These are phyloP conservation scores for Lamellibrachia satsuma DNA, from an alignment of 2,888 invertebrate species.

Conservation along the genomic window DNA sequence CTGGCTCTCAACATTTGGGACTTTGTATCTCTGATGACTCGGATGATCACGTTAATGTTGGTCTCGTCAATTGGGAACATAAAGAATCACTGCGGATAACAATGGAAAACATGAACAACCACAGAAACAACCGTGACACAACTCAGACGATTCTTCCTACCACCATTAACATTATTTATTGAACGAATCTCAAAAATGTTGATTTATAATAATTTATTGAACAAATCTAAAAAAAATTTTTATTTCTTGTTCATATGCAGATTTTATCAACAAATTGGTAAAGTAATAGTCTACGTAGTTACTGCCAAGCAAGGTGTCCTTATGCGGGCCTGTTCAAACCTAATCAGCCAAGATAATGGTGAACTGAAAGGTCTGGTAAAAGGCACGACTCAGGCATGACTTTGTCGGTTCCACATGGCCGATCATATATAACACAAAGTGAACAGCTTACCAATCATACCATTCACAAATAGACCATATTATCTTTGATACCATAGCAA, in stretches of 20 bases:
- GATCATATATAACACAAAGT: not conserved
- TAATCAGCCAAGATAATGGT: not conserved
- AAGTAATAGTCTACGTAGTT: not conserved
- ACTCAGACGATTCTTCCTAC: no score
- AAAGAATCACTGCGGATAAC: no score
- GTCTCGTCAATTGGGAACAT: no score
- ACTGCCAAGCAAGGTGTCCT: not conserved
- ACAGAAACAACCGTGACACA: no score
- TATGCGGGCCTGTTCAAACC: not conserved
- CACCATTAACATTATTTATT: no score
- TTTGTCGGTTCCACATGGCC: not conserved
- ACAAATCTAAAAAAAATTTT: not conserved
- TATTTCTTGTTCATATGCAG: not conserved
- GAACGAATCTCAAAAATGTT: not conserved
- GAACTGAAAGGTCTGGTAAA: not conserved
- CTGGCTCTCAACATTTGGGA: no score
- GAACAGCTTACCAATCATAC: not conserved
- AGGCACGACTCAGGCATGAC: not conserved
- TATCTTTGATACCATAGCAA: no score
- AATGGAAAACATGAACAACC: no score
- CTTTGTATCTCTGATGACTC: no score
- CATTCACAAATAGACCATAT: not conserved
- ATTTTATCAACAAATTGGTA: not conserved
- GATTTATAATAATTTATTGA: not conserved
- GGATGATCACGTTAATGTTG: no score